Conservation (phyloP, 1,140 invertebrate genomes). For the Argopecten irradians region DNA sequence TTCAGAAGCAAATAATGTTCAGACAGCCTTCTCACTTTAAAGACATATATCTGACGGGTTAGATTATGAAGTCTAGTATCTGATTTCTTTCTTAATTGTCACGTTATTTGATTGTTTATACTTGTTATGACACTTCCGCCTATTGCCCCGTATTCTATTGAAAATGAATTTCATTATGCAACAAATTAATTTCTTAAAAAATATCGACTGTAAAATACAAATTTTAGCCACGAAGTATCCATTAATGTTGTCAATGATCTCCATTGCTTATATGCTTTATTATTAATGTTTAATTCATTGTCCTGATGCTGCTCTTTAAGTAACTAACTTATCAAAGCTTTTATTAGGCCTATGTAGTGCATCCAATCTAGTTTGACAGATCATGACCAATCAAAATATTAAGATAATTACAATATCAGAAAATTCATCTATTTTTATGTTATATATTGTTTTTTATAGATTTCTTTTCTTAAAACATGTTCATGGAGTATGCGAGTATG, state of each 20-base stretch:
- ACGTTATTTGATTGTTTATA: conserved; percentile 21
- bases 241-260: background rate
- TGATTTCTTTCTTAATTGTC: conserved; percentile 35
- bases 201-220: background rate
- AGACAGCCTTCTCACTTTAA: background rate
- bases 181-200: conserved; percentile 13
- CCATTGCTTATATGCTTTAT: too few species aligned
- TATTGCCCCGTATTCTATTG: background rate
- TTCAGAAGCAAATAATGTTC: background rate
- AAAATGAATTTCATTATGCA: conserved; percentile 16
- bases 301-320: too few species aligned
- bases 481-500: too few species aligned
- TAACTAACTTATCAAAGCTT: too few species aligned
- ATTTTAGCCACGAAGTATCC: background rate
- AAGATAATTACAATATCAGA: too few species aligned
- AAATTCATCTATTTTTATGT: too few species aligned
- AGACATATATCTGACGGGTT: background rate
- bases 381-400: too few species aligned
- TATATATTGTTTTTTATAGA: too few species aligned
- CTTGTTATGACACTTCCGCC: conserved; percentile 1
- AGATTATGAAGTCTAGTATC: background rate
- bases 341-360: too few species aligned
- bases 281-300: too few species aligned
- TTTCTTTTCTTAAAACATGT: too few species aligned
- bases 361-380: too few species aligned